phyloP scores from a whole-genome alignment of 2,797 vertebrate species.

The Poecilia gillii region DNA sequence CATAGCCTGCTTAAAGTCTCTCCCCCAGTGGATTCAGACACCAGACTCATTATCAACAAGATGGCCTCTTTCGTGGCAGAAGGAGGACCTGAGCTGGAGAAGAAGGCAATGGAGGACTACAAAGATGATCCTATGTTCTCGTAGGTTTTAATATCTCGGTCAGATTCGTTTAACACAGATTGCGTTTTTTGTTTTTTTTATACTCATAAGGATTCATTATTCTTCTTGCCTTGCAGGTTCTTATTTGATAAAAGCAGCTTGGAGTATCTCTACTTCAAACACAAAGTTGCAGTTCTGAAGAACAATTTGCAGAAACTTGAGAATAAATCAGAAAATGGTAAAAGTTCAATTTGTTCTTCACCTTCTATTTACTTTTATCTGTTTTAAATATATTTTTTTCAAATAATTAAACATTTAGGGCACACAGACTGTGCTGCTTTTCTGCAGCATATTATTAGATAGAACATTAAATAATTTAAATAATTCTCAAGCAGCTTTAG shows the following conservation, averaged over 20 bases:
- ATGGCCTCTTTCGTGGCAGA: constrained; percentile 96
- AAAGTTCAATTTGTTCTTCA: constrained; percentile 31
- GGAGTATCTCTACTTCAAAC: constrained; percentile 96
- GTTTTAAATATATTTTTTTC: not conserved
- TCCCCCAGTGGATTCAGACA: constrained; percentile 97
- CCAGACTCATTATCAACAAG: constrained; percentile 92
- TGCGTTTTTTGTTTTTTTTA: not conserved
- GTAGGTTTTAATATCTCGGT: constrained; percentile 77
- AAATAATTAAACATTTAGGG: not conserved
- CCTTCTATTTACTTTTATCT: constrained; percentile 3
- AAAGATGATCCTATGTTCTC: constrained; percentile 92
- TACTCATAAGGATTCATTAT: constrained; percentile 1
- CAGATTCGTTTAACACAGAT: not conserved
- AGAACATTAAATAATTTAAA: not conserved
- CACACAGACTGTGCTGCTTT: not conserved
- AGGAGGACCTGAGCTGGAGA: constrained; percentile 93
- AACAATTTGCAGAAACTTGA: constrained; percentile 78
- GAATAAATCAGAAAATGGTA: constrained; percentile 64
- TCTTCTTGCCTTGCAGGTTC: constrained; percentile 82
- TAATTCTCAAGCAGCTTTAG: not conserved
- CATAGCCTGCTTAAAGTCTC: constrained; percentile 99
- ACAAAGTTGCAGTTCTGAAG: constrained; percentile 89
- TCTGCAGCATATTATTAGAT: not conserved
- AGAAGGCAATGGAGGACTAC: constrained; percentile 93
- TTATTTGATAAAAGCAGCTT: constrained; percentile 92